Evolutionary conservation across 2,888 invertebrate genomes (phyloP).

Genomic region (Drosophila colorata): DNA sequence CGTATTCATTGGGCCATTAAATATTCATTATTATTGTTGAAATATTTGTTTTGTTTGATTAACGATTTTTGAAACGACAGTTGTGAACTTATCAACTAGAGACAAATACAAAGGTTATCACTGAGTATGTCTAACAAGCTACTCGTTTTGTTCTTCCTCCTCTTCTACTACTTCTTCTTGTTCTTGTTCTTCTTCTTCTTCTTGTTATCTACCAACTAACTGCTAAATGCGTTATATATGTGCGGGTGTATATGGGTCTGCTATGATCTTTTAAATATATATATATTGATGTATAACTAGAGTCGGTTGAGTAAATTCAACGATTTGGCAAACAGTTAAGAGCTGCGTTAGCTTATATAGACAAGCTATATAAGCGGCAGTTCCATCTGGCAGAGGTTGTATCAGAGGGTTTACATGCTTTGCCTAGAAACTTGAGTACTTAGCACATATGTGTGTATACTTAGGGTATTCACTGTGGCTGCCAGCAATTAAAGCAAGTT

Average conservation of each 20-base stretch:
- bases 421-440: conserved; percentile 48
- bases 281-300: conserved; percentile 61
- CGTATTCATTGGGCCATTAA: conserved; percentile 59
- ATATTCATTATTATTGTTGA: conserved; percentile 62
- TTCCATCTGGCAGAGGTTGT: conserved; percentile 16
- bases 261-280: conserved; percentile 8
- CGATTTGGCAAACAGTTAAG: conserved; percentile 78
- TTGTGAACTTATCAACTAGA: conserved; percentile 67
- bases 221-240: conserved; percentile 53
- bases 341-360: conserved; percentile 40
- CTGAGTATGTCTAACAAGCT: conserved; percentile 79
- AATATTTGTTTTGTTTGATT: conserved; percentile 62
- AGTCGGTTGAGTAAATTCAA: conserved; percentile 70
- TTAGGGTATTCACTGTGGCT: neutral
- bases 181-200: conserved; percentile 48
- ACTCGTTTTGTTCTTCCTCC: conserved; percentile 47
- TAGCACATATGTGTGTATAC: conserved; percentile 9
- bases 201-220: conserved; percentile 40
- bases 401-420: neutral
- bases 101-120: conserved; percentile 80
- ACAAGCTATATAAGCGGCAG: conserved; percentile 25
- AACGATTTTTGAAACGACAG: conserved; percentile 74
- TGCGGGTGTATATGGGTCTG: conserved; percentile 27
- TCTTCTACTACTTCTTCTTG: conserved; percentile 17
- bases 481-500: too few species aligned